These are phyloP conservation scores for Rhamphomyia laevipes DNA, from an alignment of 2,888 invertebrate genomes.

Conservation along the genomic window DNA sequence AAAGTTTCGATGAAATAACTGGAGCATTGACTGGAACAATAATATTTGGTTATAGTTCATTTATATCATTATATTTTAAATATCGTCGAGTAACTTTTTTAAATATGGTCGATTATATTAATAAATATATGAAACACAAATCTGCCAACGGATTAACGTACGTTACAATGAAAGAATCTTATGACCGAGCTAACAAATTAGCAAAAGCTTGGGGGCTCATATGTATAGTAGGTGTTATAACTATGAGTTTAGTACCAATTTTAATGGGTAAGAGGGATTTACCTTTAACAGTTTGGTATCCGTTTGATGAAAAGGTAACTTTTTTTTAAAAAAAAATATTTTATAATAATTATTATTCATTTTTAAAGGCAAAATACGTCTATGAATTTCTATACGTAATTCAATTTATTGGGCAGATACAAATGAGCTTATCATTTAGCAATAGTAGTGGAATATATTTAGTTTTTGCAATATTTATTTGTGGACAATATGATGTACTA, in stretches of 20 bases:
- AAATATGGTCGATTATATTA: not conserved
- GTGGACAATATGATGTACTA: constrained; percentile 29
- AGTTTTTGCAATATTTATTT: constrained; percentile 22
- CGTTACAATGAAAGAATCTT: constrained; percentile 21
- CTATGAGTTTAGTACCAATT: constrained; percentile 25
- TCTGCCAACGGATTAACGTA: constrained; percentile 21
- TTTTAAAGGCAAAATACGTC: constrained; percentile 20
- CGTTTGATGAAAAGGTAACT: constrained; percentile 26
- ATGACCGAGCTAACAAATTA: constrained; percentile 18
- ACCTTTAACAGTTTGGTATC: constrained; percentile 31
- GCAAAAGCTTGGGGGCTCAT: constrained; percentile 20
- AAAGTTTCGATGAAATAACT: not conserved
- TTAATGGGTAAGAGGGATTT: constrained; percentile 22
- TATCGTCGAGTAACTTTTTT: not conserved
- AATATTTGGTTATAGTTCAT: not conserved
- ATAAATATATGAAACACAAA: not conserved
- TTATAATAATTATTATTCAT: not conserved
- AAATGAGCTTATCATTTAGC: constrained; percentile 15
- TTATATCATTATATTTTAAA: not conserved
- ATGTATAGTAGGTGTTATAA: constrained; percentile 22
- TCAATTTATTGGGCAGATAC: constrained; percentile 30
- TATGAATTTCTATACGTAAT: constrained; percentile 23
- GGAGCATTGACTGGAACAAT: not conserved
- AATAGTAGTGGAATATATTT: constrained; percentile 28
- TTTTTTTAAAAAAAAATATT: no score